Percentiles rank a stretch among this genome's conserved stretches.
These are phyloP conservation scores for Blastobasis adustella DNA, from an alignment of 2,888 invertebrate species.

Conservation along the genomic window DNA sequence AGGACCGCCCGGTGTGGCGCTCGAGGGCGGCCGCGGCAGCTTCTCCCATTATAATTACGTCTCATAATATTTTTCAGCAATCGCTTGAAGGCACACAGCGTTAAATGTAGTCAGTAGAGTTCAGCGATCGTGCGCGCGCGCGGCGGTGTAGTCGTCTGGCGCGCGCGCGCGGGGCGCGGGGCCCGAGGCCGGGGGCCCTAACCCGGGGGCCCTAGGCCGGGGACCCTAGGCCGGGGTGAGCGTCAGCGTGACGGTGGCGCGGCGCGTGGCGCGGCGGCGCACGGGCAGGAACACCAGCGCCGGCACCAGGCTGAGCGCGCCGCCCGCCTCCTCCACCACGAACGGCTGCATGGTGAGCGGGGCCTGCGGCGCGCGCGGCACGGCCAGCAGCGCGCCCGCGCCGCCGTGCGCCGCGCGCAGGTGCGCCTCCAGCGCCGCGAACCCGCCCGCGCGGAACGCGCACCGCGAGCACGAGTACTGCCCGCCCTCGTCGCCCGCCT, in stretches of 20 bases:
- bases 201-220: too few species aligned
- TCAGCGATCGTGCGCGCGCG: constrained; percentile 59
- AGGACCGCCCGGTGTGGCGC: constrained; percentile 59
- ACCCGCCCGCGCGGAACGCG: constrained; percentile 64
- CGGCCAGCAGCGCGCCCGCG: constrained; percentile 66
- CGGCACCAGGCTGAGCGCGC: constrained; percentile 84
- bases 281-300: constrained; percentile 96
- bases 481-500: constrained; percentile 33
- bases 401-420: constrained; percentile 66
- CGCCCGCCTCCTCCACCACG: constrained; percentile 80
- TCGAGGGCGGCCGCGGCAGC: constrained; percentile 56
- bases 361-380: constrained; percentile 78
- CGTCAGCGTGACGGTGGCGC: constrained; percentile 93
- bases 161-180: constrained; percentile 38
- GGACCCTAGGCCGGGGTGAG: constrained; percentile 89
- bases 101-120: constrained; percentile 76
- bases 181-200: constrained; percentile 12
- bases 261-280: constrained; percentile 87
- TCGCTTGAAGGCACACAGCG: constrained; percentile 90
- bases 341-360: constrained; percentile 94
- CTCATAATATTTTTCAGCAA: constrained; percentile 78
- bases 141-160: constrained; percentile 43
- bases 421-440: constrained; percentile 65
- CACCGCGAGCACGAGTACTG: constrained; percentile 66
- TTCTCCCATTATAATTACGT: constrained; percentile 66